Percentiles rank a stretch among this genome's conserved stretches.
Evolutionary conservation across 2,888 invertebrate genomes (phyloP).

Genomic region (Orgyia antiqua): DNA sequence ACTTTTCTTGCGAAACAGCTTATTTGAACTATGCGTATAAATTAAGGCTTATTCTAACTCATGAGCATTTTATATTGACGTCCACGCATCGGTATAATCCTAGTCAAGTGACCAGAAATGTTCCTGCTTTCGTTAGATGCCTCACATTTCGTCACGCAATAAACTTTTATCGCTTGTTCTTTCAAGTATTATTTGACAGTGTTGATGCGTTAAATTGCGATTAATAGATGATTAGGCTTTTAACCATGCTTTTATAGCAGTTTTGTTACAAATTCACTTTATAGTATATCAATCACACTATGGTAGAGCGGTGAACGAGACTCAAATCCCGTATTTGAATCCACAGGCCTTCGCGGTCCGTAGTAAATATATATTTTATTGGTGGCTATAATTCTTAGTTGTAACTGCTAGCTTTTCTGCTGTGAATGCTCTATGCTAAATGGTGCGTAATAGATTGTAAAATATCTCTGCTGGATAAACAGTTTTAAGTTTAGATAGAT

Average conservation of each 20-base stretch:
- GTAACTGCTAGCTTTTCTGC: constrained; percentile 19
- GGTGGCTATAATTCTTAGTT: constrained; percentile 23
- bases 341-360: constrained; percentile 18
- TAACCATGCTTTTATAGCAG: constrained; percentile 58
- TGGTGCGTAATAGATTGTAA: constrained; percentile 11
- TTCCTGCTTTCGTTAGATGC: constrained; percentile 8
- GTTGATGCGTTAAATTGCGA: constrained; percentile 69
- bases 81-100: too few relatives aligned
- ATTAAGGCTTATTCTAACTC: too few relatives aligned
- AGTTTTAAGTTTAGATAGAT: too few relatives aligned
- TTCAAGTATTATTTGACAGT: constrained; percentile 69
- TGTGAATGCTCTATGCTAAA: constrained; percentile 23
- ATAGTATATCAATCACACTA: constrained; percentile 64
- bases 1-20: too few relatives aligned
- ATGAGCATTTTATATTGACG: too few relatives aligned
- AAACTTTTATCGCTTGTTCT: constrained; percentile 62
- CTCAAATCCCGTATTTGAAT: constrained; percentile 16
- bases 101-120: too few relatives aligned
- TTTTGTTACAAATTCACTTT: constrained; percentile 66
- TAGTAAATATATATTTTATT: constrained; percentile 33
- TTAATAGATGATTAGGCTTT: constrained; percentile 71
- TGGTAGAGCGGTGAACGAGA: constrained; percentile 25
- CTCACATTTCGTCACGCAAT: constrained; percentile 38
- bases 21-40: too few relatives aligned
- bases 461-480: too few relatives aligned